phyloP scores from a whole-genome alignment of 30 jellyfish, hydroid and myxozoan genomes.

The Aurelia aurita region DNA sequence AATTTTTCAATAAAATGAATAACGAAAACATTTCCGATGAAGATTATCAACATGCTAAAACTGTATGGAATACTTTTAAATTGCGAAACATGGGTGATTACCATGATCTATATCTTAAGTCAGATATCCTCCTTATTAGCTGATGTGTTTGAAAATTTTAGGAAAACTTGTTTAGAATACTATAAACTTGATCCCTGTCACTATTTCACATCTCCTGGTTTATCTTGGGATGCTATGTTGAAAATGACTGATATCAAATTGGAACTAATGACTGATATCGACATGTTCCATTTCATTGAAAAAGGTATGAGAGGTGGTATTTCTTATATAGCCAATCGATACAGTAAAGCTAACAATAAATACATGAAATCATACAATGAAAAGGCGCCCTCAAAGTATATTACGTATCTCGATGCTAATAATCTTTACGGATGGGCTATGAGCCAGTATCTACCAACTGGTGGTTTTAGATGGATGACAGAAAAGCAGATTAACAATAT shows the following conservation, averaged over 20 bases:
- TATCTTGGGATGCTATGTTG: constrained; percentile 63
- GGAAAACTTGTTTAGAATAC: constrained; percentile 24
- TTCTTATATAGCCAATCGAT: constrained; percentile 34
- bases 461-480: constrained; percentile 64
- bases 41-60: constrained; percentile 73
- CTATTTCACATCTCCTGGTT: constrained; percentile 68
- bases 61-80: constrained; percentile 10
- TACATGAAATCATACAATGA: constrained; percentile 12
- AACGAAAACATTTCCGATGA: constrained; percentile 20
- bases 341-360: constrained; percentile 54
- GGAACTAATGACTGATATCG: constrained; percentile 40
- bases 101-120: constrained; percentile 40
- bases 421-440: constrained; percentile 88
- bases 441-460: constrained; percentile 73
- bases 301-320: constrained; percentile 69
- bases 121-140: constrained; percentile 61
- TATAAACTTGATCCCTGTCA: constrained; percentile 61
- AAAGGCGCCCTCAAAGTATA: constrained; percentile 23
- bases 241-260: constrained; percentile 39
- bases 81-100: constrained; percentile 33
- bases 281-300: constrained; percentile 40
- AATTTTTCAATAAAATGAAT: constrained; percentile 6
- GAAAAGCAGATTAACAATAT: constrained; percentile 36
- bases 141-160: constrained; percentile 52
- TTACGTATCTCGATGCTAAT: constrained; percentile 80